Evolutionary conservation across 2,113 vertebrate species (phyloP).

Genomic region (Labeo rohita): DNA sequence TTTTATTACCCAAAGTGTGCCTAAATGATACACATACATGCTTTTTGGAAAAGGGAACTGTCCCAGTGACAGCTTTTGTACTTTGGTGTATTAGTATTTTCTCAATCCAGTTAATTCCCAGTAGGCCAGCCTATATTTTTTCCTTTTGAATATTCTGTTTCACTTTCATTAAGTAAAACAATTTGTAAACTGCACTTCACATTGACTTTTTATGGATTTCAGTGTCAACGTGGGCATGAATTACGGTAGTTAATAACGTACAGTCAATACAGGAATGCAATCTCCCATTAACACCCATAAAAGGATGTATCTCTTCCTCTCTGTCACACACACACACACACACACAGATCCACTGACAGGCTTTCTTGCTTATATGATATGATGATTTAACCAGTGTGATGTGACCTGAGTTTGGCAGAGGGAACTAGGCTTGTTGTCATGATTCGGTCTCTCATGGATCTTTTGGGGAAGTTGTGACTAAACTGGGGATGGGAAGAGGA

Average conservation of each 20-base stretch:
- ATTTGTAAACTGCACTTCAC: neutral
- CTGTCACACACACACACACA: neutral
- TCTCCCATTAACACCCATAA: conserved; percentile 19
- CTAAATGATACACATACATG: no score
- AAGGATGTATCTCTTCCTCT: conserved; percentile 1
- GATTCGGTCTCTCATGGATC: conserved; percentile 74
- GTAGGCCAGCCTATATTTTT: neutral
- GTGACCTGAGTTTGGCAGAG: conserved; percentile 62
- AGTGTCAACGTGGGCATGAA: neutral
- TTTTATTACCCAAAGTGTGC: no score
- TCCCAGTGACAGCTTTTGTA: neutral
- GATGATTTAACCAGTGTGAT: conserved; percentile 35
- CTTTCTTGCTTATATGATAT: conserved; percentile 12
- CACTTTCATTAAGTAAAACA: neutral
- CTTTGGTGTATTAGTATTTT: neutral
- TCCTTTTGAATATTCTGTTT: neutral
- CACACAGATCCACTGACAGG: conserved; percentile 17
- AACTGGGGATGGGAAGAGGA: conserved; percentile 77
- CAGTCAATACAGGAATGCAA: conserved; percentile 39
- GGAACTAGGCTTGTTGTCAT: conserved; percentile 69
- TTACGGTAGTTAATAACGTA: conserved; percentile 9
- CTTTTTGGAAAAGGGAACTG: no score
- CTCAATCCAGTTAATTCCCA: neutral
- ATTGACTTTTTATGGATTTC: conserved; percentile 17
- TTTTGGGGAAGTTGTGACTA: conserved; percentile 80